Percentiles rank a stretch among this genome's conserved stretches.
Evolutionary conservation across 2,888 invertebrate species (phyloP).

Genomic region (Amiota communis): DNA sequence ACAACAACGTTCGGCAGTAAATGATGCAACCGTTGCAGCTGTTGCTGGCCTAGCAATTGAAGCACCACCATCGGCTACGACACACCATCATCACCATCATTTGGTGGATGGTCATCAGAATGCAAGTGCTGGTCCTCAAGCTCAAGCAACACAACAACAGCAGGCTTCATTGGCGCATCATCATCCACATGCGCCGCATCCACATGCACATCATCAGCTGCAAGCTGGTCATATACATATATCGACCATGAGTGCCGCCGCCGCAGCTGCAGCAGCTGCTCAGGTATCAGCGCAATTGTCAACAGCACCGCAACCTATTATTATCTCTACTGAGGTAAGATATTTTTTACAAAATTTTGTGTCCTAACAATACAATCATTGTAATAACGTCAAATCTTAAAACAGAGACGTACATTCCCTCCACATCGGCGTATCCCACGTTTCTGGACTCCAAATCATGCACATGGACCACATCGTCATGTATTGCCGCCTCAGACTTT

Average conservation of each 20-base stretch:
- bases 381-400: no score
- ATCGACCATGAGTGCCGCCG: constrained; percentile 72
- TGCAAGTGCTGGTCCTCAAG: constrained; percentile 48
- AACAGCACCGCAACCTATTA: constrained; percentile 73
- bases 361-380: no score
- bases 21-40: constrained; percentile 59
- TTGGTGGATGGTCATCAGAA: constrained; percentile 55
- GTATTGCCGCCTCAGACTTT: constrained; percentile 71
- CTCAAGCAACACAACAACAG: constrained; percentile 42
- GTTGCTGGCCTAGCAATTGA: constrained; percentile 67
- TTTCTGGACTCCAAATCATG: constrained; percentile 74
- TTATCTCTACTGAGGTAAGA: constrained; percentile 71
- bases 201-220: constrained; percentile 68
- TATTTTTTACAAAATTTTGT: no score
- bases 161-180: constrained; percentile 37
- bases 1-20: constrained; percentile 52
- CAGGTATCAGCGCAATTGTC: constrained; percentile 73
- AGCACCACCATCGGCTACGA: constrained; percentile 41
- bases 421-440: constrained; percentile 75
- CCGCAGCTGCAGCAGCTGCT: constrained; percentile 69
- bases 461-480: constrained; percentile 69
- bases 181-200: constrained; percentile 44
- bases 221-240: constrained; percentile 71
- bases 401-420: constrained; percentile 72
- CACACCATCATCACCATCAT: constrained; percentile 48